phyloP scores from a whole-genome alignment of 2,888 invertebrate species.

The Ariolimax columbianus region DNA sequence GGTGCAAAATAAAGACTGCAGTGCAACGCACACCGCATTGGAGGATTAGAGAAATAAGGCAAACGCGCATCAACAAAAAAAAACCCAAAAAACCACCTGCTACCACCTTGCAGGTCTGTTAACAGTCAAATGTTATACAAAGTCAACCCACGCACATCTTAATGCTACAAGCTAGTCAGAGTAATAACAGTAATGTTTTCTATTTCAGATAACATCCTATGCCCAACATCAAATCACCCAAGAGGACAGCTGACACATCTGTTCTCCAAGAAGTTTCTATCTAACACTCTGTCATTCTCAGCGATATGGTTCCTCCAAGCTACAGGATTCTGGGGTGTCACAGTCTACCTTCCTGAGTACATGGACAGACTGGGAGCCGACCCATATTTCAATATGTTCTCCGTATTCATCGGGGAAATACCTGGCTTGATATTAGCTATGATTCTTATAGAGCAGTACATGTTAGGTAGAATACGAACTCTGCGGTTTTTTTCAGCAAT shows the following conservation, averaged over 20 bases:
- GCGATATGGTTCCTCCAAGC: conserved; percentile 70
- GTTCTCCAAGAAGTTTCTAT: conserved; percentile 59
- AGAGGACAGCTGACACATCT: conserved; percentile 55
- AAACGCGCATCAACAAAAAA: too few relatives aligned
- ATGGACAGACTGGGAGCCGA: conserved; percentile 65
- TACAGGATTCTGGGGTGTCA: conserved; percentile 72
- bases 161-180: background rate
- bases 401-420: conserved; percentile 69
- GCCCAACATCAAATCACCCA: conserved; percentile 48
- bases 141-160: too few relatives aligned
- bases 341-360: conserved; percentile 71
- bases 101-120: too few relatives aligned
- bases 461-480: conserved; percentile 69
- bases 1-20: too few relatives aligned
- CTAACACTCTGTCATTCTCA: conserved; percentile 61
- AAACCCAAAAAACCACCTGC: too few relatives aligned
- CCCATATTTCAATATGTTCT: conserved; percentile 70
- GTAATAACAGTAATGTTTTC: background rate
- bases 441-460: conserved; percentile 67
- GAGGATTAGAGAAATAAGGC: too few relatives aligned
- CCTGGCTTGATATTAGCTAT: conserved; percentile 70
- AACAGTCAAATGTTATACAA: too few relatives aligned
- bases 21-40: too few relatives aligned
- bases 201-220: conserved; percentile 64
- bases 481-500: conserved; percentile 66